A percentile compares a stretch with the other conserved stretches of the same genome.
phyloP scores from a whole-genome alignment of 2,113 vertebrate species.

The Nothoprocta pentlandii region DNA sequence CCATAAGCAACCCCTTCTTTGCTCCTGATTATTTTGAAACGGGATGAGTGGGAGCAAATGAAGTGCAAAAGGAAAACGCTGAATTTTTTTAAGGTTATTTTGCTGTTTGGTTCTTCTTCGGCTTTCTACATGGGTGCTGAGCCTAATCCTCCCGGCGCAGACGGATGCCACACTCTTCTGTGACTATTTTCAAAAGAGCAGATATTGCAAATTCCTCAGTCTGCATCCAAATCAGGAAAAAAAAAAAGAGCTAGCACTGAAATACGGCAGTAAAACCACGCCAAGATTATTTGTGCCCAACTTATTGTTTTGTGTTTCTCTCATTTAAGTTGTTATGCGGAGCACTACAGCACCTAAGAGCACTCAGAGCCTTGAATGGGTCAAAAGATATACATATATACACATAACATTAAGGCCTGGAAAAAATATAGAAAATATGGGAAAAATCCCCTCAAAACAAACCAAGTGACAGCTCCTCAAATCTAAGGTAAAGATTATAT shows the following conservation, averaged over 20 bases:
- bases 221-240: neutral
- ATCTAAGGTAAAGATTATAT: neutral
- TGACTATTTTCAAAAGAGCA: fast-evolving
- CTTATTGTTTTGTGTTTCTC: too few species aligned
- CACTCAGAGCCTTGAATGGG: neutral
- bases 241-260: neutral
- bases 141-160: neutral
- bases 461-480: fast-evolving
- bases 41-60: neutral
- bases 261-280: neutral
- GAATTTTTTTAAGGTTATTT: neutral
- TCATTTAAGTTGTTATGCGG: too few species aligned
- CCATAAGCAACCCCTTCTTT: fast-evolving
- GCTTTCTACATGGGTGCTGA: fast-evolving
- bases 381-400: neutral
- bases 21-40: fast-evolving
- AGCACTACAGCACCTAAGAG: neutral
- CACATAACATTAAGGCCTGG: fast-evolving
- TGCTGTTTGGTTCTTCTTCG: fast-evolving
- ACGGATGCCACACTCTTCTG: fast-evolving
- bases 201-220: neutral
- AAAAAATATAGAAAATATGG: neutral
- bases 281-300: neutral
- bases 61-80: neutral
- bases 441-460: neutral